phyloP scores from a whole-genome alignment of 2,888 invertebrate species.

The Sepioteuthis lessoniana region DNA sequence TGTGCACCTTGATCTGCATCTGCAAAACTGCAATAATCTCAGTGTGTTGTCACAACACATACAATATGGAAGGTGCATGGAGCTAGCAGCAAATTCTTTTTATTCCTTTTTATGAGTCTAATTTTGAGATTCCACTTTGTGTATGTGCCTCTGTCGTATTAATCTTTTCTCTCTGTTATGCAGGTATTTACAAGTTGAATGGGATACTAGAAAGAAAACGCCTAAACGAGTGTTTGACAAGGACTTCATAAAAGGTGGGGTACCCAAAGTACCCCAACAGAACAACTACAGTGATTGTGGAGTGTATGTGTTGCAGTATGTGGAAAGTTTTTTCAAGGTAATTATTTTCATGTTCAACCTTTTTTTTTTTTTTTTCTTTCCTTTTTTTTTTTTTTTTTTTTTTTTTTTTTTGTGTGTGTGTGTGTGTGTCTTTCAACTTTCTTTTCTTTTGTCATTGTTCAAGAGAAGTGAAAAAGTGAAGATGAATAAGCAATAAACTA shows the following conservation, averaged over 20 bases:
- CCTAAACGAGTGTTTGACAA: conserved; percentile 80
- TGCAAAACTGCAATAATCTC: too few species aligned
- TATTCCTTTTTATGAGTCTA: too few species aligned
- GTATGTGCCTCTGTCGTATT: too few species aligned
- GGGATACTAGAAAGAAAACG: conserved; percentile 76
- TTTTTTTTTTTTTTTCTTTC: background rate
- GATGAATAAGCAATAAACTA: too few species aligned
- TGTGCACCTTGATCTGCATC: too few species aligned
- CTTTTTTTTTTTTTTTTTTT: too few species aligned
- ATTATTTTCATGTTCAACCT: background rate
- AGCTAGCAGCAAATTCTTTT: too few species aligned
- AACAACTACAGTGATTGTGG: conserved; percentile 98
- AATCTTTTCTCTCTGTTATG: background rate
- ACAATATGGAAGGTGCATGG: too few species aligned
- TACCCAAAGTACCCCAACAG: conserved; percentile 96
- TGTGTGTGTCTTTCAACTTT: background rate
- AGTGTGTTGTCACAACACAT: too few species aligned
- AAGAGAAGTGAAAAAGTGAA: too few species aligned
- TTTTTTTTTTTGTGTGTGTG: too few species aligned
- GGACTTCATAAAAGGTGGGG: conserved; percentile 88
- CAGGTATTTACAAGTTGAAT: conserved; percentile 75
- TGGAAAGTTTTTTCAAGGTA: conserved; percentile 94
- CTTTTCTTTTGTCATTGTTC: background rate
- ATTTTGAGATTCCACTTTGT: too few species aligned
- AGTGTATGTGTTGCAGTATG: conserved; percentile 94